Base-by-base conservation (phyloP, 2,888 invertebrate species). In the Ectropis crepuscularia region DNA sequence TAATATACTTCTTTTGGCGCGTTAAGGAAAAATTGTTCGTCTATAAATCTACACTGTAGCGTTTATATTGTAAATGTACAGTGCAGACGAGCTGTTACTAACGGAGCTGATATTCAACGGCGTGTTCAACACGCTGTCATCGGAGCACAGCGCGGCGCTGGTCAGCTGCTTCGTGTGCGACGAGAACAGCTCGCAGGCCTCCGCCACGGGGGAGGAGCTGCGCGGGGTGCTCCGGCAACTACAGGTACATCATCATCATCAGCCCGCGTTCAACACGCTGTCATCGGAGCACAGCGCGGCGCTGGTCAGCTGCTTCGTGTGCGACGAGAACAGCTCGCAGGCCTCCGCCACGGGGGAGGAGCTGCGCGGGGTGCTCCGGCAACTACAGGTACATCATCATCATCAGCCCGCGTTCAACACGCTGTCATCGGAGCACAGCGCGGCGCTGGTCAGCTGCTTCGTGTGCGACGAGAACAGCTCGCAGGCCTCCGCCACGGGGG, bases 21-120 rank as follows among this genome's bases (percentile, higher is more conserved):
- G 9, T 39, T 39, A 39, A 39, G 39, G 9, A 39, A 39, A 39
- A n/a, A n/a, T n/a, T n/a, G n/a, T n/a, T n/a, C n/a, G n/a, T n/a
- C n/a, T n/a, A n/a, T n/a, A n/a, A n/a, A n/a, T n/a, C n/a, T n/a
- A n/a, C n/a, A n/a, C n/a, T n/a, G n/a, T n/a, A n/a, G n/a, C n/a
- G n/a, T n/a, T n/a, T n/a, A n/a, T n/a, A n/a, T n/a, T n/a, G n/a
- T n/a, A n/a, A n/a, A n/a, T n/a, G n/a, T 9, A 2, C 84, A 96
- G 97, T 60, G 97, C 98, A 0, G 99, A 99, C 89, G 99, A 99
- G 89, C 89, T 99, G 12, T 92, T 99, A 6, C 94, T 99, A 78
- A 99, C 99, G 0, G 99, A 99, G 93, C 95, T 99, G 96, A 96
- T 99, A 62, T 99, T 99, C 89, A 98, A 99, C 88, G 99, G 99